phyloP scores from a whole-genome alignment of 2,113 vertebrate genomes.

The Takifugu flavidus region DNA sequence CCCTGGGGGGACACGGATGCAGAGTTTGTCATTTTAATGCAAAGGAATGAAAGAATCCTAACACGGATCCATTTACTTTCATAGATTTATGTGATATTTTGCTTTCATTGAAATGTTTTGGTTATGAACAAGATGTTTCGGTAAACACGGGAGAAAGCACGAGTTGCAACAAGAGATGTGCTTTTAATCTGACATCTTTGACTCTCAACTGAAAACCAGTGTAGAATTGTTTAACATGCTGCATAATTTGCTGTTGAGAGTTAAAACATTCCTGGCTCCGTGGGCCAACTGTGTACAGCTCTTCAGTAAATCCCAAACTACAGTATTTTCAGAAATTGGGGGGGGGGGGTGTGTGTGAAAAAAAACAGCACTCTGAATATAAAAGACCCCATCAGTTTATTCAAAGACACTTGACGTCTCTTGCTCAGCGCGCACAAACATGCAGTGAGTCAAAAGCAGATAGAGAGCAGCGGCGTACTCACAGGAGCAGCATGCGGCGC shows the following conservation, averaged over 20 bases:
- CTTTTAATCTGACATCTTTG: slow-evolving; percentile 1
- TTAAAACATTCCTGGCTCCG: slow-evolving; percentile 30
- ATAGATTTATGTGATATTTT: not conserved
- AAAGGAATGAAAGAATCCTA: no score
- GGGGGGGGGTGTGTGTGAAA: not conserved
- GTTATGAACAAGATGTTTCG: not conserved
- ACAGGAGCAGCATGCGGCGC: slow-evolving; percentile 63
- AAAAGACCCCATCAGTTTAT: slow-evolving; percentile 67
- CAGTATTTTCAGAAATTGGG: slow-evolving; percentile 43
- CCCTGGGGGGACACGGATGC: no score
- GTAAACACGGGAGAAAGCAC: not conserved
- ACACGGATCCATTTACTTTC: not conserved
- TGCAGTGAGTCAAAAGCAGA: slow-evolving; percentile 67
- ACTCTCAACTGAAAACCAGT: not conserved
- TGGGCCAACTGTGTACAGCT: slow-evolving; percentile 40
- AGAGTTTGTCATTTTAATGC: no score
- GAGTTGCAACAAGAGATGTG: not conserved
- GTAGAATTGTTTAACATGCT: not conserved
- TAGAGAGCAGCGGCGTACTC: slow-evolving; percentile 70
- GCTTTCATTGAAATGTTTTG: slow-evolving; percentile 2
- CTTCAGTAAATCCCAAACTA: slow-evolving; percentile 52
- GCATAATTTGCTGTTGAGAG: slow-evolving; percentile 19
- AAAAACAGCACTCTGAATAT: slow-evolving; percentile 50
- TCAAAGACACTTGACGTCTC: slow-evolving; percentile 68
- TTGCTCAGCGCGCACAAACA: slow-evolving; percentile 60